Conservation (phyloP, 2,888 invertebrate genomes). For the Oscheius sp. region DNA sequence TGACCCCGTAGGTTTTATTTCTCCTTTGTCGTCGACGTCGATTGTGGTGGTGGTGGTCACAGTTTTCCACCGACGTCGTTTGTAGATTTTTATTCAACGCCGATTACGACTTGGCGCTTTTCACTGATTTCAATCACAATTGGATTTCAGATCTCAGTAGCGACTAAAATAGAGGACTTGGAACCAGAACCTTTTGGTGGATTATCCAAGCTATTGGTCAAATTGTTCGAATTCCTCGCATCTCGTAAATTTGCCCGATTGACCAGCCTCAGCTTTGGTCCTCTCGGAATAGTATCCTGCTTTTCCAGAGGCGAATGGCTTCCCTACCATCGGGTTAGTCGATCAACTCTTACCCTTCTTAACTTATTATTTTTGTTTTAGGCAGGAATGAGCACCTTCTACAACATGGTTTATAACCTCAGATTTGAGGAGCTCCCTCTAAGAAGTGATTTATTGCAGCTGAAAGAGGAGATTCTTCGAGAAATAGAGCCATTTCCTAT, state of each 20-base stretch:
- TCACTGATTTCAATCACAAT: too few species aligned
- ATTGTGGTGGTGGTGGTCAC: too few species aligned
- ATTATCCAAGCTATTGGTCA: neutral
- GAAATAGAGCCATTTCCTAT: constrained; percentile 49
- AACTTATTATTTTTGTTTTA: neutral
- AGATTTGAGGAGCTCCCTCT: constrained; percentile 53
- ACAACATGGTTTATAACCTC: constrained; percentile 48
- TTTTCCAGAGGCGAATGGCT: constrained; percentile 49
- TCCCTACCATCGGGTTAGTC: constrained; percentile 32
- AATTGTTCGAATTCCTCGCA: constrained; percentile 46
- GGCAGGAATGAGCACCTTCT: constrained; percentile 35
- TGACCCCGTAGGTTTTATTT: constrained; percentile 5
- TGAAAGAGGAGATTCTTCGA: constrained; percentile 32
- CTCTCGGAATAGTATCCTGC: constrained; percentile 34
- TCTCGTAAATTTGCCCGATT: constrained; percentile 44
- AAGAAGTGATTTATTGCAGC: constrained; percentile 35
- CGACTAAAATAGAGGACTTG: neutral
- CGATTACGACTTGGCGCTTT: too few species aligned
- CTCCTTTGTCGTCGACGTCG: too few species aligned
- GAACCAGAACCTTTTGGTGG: neutral
- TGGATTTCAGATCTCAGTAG: neutral
- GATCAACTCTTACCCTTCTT: neutral
- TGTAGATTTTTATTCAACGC: too few species aligned
- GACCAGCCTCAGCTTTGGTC: constrained; percentile 30
- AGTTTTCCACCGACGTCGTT: too few species aligned